Base-by-base conservation (phyloP, 1,140 invertebrate genomes). In the Hetaerina americana region DNA sequence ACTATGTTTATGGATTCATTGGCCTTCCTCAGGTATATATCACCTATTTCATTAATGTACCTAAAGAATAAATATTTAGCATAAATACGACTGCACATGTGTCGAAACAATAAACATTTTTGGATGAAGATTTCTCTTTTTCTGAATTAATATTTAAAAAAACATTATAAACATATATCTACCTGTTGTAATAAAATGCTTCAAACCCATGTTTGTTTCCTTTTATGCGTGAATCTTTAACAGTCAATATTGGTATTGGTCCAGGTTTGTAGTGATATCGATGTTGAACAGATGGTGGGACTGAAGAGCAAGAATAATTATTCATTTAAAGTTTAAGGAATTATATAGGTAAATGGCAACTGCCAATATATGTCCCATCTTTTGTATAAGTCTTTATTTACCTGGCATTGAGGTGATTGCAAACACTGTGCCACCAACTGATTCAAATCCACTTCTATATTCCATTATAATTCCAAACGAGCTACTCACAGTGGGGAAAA, bases 401-500 rank as follows among this genome's bases (percentile, higher is more conserved):
- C 77, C 76, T 74, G 40, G 3, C 40, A 93, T 85, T n/a, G 90
- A 86, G 71, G 90, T 92, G 1, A 96, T 76, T 57, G 92, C 88
- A n/a, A 97, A 80, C 0, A 96, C 91, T 5, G 89, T 87, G 49
- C 91, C 90, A 12, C 94, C 94, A 22, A 92, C 80, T 0, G 93
- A 90, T 75, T 88, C 86, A 0, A 76, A 77, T 10, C 94, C 94
- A 78, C 93, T 94, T 28, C 86, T 83, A 78, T 97, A 97, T 73
- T 92, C 87, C 28, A 97, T 80, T 0, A 91, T 86, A 28, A 97
- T 83, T 24, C 88, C 88, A 78, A 91, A 95, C 69, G 91, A 94
- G 74, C 86, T 92, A 72, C 91, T 94, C 0, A 92, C 89, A 0
- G 90, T 88, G 0, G 95, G 96, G 80, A 97, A 98, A 15, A 92